Conservation (phyloP, 2,888 invertebrate genomes). For the Xanthorhoe spadicearia region DNA sequence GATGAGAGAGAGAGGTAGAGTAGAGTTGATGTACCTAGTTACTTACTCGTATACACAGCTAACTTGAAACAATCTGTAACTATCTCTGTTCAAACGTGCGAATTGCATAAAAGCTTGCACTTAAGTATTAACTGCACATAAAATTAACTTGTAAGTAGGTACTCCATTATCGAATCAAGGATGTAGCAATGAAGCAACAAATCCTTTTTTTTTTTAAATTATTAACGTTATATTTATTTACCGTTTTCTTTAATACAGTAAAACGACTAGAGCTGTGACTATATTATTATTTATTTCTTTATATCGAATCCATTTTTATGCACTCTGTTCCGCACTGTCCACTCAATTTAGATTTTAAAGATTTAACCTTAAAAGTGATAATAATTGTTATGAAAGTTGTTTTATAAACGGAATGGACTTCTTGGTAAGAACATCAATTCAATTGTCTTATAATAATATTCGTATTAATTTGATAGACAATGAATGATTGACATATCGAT, state of each 20-base stretch:
- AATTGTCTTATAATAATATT: constrained; percentile 69
- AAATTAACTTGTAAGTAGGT: constrained; percentile 30
- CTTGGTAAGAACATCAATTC: constrained; percentile 44
- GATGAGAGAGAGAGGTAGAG: no score
- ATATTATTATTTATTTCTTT: no score
- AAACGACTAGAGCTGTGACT: no score
- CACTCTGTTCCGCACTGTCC: no score
- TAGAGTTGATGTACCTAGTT: neutral
- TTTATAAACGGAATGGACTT: constrained; percentile 3
- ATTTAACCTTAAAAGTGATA: neutral
- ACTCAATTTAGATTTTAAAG: no score
- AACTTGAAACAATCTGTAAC: neutral
- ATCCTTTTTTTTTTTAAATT: no score
- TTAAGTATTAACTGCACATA: constrained; percentile 36
- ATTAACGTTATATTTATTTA: no score
- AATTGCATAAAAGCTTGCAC: constrained; percentile 20
- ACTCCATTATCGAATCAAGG: constrained; percentile 17
- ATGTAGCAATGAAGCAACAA: constrained; percentile 9
- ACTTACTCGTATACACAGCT: neutral
- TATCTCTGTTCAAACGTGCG: neutral
- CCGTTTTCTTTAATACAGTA: neutral
- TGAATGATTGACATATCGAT: constrained; percentile 70
- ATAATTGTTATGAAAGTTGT: neutral
- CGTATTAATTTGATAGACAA: constrained; percentile 64
- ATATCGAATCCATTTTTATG: no score